These are phyloP conservation scores for Penaeus chinensis DNA, from an alignment of 1,140 invertebrate genomes.

Conservation along the genomic window DNA sequence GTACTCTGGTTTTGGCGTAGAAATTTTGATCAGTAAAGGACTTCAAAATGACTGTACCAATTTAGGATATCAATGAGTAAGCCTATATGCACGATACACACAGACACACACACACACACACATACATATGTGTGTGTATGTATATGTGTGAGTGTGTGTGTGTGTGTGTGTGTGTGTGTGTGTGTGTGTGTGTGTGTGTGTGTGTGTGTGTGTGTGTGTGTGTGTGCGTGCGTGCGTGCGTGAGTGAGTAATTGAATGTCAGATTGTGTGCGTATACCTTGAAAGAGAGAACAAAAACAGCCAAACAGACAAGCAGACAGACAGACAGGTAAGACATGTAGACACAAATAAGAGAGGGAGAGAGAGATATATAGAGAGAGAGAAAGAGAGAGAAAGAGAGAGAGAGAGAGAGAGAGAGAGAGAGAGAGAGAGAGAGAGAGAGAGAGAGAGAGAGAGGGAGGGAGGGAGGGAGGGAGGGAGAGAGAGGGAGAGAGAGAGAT, in stretches of 20 bases:
- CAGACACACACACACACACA: constrained; percentile 10
- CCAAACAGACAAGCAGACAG: neutral
- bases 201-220: too few relatives aligned
- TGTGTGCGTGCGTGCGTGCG: neutral
- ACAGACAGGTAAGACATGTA: neutral
- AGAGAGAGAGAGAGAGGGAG: neutral
- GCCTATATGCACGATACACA: neutral
- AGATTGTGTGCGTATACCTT: neutral
- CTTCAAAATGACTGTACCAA: too few relatives aligned
- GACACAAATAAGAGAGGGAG: neutral
- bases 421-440: neutral
- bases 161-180: too few relatives aligned
- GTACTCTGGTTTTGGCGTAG: too few relatives aligned
- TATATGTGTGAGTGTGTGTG: too few relatives aligned
- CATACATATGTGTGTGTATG: neutral
- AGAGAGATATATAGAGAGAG: neutral
- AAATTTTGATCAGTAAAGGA: too few relatives aligned
- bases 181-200: too few relatives aligned
- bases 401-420: neutral
- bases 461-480: too few relatives aligned
- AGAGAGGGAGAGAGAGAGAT: too few relatives aligned
- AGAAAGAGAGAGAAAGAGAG: neutral
- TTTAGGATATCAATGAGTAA: too few relatives aligned
- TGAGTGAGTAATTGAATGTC: neutral
- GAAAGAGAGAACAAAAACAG: neutral